phyloP scores from a whole-genome alignment of 2,113 vertebrate genomes.

The Brachirus orientalis region DNA sequence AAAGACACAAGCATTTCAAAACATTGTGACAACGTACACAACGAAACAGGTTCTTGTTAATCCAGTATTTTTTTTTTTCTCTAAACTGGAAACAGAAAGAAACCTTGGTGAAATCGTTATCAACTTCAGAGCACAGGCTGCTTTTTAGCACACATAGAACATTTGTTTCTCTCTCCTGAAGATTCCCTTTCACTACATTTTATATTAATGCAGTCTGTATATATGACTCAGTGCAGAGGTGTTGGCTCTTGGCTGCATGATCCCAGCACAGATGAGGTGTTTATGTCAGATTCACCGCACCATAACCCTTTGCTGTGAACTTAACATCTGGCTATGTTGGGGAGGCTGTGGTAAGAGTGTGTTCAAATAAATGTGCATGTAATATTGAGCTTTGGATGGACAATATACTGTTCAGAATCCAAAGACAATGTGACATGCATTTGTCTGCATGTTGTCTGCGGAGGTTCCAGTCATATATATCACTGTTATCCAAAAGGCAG shows the following conservation, averaged over 20 bases:
- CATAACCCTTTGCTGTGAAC: conserved; percentile 44
- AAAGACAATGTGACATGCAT: too few species aligned
- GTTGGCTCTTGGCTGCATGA: conserved; percentile 31
- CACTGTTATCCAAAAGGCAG: background rate
- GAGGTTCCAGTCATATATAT: background rate
- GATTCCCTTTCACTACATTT: conserved; percentile 35
- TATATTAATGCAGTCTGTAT: conserved; percentile 51
- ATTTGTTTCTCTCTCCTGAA: conserved; percentile 41
- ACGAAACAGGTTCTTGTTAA: conserved; percentile 36
- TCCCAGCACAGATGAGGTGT: conserved; percentile 44
- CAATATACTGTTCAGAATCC: too few species aligned
- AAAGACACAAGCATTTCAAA: conserved; percentile 54
- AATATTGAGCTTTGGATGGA: too few species aligned
- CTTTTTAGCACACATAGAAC: conserved; percentile 63
- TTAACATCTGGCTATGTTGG: conserved; percentile 57
- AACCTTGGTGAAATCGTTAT: conserved; percentile 65
- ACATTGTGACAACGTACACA: conserved; percentile 43
- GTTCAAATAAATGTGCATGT: background rate
- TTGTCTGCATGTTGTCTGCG: too few species aligned
- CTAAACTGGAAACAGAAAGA: conserved; percentile 30
- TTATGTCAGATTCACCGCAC: conserved; percentile 37
- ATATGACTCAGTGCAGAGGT: conserved; percentile 49
- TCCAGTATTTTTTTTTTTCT: conserved; percentile 21
- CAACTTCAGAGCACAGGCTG: conserved; percentile 64
- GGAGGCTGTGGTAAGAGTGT: conserved; percentile 2